These are phyloP conservation scores for Eupithecia exiguata DNA, from an alignment of 2,888 invertebrate genomes.

Conservation along the genomic window DNA sequence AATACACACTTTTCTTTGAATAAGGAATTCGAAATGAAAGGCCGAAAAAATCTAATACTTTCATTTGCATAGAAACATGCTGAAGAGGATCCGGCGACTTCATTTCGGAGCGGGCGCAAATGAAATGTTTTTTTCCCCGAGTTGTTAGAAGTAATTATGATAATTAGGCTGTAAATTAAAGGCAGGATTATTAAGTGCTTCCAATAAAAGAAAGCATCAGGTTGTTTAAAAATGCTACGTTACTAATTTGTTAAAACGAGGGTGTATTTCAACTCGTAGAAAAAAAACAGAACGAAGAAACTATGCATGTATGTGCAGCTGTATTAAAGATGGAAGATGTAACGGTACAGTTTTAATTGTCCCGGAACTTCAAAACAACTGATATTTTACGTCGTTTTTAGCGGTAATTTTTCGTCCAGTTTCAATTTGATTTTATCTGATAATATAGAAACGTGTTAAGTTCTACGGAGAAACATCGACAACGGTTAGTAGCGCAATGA, in stretches of 20 bases:
- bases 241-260: constrained; percentile 23
- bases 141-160: constrained; percentile 34
- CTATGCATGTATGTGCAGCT: background rate
- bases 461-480: background rate
- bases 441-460: background rate
- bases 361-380: background rate
- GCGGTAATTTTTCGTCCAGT: background rate
- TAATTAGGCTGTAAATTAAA: constrained; percentile 37
- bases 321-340: background rate
- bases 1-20: constrained; percentile 48
- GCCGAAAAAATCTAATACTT: constrained; percentile 53
- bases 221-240: constrained; percentile 24
- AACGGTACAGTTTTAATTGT: background rate
- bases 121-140: constrained; percentile 27
- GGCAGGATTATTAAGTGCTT: constrained; percentile 34
- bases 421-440: background rate
- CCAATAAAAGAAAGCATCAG: constrained; percentile 32
- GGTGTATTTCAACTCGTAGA: constrained; percentile 17
- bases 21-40: constrained; percentile 62
- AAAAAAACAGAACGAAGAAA: background rate
- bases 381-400: too few relatives aligned
- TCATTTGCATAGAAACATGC: constrained; percentile 56
- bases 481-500: background rate
- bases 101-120: constrained; percentile 45
- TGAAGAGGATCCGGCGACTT: constrained; percentile 50